phyloP scores from a whole-genome alignment of 2,888 invertebrate genomes.

The Liopterus haemorrhoidalis region DNA sequence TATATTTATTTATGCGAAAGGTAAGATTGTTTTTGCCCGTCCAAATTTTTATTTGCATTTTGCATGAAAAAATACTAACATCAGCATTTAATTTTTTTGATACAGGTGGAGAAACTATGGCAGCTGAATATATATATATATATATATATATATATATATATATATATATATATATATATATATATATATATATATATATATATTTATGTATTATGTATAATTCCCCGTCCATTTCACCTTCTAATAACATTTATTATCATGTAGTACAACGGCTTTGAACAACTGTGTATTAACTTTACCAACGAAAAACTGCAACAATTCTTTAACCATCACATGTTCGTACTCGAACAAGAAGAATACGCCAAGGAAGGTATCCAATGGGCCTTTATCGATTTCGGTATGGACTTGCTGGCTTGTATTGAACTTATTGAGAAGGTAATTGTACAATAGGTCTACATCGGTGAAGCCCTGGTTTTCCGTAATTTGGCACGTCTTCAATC shows the following conservation, averaged over 20 bases:
- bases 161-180: too few species aligned
- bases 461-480: conserved; percentile 1
- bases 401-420: conserved; percentile 93
- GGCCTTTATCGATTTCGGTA: conserved; percentile 96
- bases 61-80: too few species aligned
- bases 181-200: too few species aligned
- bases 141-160: too few species aligned
- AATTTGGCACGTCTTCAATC: too few species aligned
- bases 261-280: conserved; percentile 93
- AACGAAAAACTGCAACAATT: conserved; percentile 97
- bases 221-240: too few species aligned
- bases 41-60: too few species aligned
- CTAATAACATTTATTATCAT: too few species aligned
- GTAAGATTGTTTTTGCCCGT: neutral
- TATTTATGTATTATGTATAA: too few species aligned
- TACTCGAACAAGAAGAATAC: conserved; percentile 95
- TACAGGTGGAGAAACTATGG: too few species aligned
- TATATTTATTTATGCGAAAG: conserved; percentile 3
- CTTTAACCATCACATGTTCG: conserved; percentile 99
- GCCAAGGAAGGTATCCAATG: conserved; percentile 90
- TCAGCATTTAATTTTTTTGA: too few species aligned
- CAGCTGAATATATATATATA: too few species aligned
- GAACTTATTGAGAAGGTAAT: conserved; percentile 91
- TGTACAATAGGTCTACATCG: conserved; percentile 31
- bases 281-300: conserved; percentile 97